Evolutionary conservation across 2,888 invertebrate genomes (phyloP).

Genomic region (Sarcophaga subvicina): DNA sequence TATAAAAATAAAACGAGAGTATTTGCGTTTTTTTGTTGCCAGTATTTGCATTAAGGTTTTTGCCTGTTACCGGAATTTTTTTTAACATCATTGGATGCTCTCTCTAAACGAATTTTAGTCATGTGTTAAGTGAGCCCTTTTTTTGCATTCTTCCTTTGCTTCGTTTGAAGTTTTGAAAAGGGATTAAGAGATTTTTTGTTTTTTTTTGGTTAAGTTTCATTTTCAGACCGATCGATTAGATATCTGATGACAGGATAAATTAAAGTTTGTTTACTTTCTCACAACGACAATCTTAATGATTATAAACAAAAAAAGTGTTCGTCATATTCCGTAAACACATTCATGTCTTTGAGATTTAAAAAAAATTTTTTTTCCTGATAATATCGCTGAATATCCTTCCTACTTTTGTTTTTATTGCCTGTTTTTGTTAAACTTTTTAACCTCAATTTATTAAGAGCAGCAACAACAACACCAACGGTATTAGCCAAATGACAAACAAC

Average conservation of each 20-base stretch:
- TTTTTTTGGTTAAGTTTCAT: background rate
- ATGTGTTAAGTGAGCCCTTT: conserved; percentile 36
- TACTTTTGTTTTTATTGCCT: background rate
- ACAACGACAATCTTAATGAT: no score
- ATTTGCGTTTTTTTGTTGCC: conserved; percentile 7
- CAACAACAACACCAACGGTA: background rate
- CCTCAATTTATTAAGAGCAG: conserved; percentile 48
- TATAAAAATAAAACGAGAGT: background rate
- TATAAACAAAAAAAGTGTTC: background rate
- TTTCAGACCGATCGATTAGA: background rate
- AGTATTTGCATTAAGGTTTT: background rate
- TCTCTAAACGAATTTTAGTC: conserved; percentile 31
- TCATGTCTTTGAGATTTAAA: background rate
- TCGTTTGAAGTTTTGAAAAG: conserved; percentile 16
- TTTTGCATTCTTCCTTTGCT: conserved; percentile 10
- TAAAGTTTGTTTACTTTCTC: no score
- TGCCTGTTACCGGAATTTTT: conserved; percentile 21
- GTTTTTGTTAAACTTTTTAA: conserved; percentile 22
- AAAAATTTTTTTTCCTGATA: conserved; percentile 6
- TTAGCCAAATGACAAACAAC: background rate
- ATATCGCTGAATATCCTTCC: conserved; percentile 1
- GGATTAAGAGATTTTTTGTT: conserved; percentile 20
- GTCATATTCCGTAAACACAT: background rate
- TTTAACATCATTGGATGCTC: conserved; percentile 2
- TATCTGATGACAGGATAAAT: no score